phyloP scores from a whole-genome alignment of 2,888 invertebrate genomes.

The Thymelicus acteon region DNA sequence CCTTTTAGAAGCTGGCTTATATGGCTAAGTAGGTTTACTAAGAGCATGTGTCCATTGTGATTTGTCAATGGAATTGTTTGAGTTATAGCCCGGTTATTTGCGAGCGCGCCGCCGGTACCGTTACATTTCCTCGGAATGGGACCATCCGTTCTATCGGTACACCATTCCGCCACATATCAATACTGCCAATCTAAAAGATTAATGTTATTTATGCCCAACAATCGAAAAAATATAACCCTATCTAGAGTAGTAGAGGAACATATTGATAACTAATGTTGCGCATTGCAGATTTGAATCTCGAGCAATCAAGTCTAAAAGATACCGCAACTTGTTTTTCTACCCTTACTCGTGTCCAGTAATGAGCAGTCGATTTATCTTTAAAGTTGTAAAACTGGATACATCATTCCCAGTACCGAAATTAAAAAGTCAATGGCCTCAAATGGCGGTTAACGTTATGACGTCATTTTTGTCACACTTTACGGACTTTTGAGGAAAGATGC shows the following conservation, averaged over 20 bases:
- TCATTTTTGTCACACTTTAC: constrained; percentile 19
- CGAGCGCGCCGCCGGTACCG: constrained; percentile 65
- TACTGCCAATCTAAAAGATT: constrained; percentile 20
- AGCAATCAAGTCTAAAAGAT: not conserved
- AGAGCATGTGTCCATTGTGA: constrained; percentile 25
- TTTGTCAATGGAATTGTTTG: constrained; percentile 48
- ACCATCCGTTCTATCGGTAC: constrained; percentile 75
- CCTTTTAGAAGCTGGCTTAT: not conserved
- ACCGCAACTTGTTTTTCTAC: not conserved
- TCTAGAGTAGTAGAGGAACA: no score
- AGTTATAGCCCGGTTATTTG: constrained; percentile 55
- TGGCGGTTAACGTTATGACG: constrained; percentile 24
- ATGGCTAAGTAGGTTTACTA: not conserved
- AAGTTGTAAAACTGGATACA: constrained; percentile 34
- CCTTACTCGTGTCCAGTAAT: constrained; percentile 7
- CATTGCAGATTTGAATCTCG: not conserved
- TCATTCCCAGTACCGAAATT: constrained; percentile 30
- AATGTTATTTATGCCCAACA: not conserved
- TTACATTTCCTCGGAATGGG: constrained; percentile 71
- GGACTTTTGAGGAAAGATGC: constrained; percentile 1
- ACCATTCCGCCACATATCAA: constrained; percentile 37
- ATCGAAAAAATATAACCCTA: not conserved
- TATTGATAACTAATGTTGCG: no score
- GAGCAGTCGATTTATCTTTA: constrained; percentile 32
- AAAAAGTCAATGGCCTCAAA: constrained; percentile 41